Evolutionary conservation across 2,888 invertebrate genomes (phyloP), one percentile per base, ranked within the genome.

Genomic region (Caenorhabditis sp.): DNA sequence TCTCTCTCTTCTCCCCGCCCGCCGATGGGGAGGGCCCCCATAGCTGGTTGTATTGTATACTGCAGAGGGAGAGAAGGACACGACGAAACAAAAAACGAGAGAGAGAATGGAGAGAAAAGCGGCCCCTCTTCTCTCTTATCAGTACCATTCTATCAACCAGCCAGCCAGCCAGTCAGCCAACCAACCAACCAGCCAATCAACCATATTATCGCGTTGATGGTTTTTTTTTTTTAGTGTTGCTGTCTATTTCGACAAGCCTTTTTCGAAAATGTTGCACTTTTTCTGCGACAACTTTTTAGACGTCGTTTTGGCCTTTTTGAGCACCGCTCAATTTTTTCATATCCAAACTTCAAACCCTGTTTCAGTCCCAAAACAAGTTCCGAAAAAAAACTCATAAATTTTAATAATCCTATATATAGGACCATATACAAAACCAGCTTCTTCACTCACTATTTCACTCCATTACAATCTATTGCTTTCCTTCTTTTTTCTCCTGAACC

Each of bases 91-190:
- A 23, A 53, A 53, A 8, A 27, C 26, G 55, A 3, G 2, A 24
- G 27, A 26, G n/a, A 26, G 26, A 26, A 53, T 2, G 24, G 27
- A 55, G 24, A 55, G 27, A 12, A 31, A 31, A 31, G 23, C 53
- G 53, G 53, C 21, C 24, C 53, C 53, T 43, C 43, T 43, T 43
- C 43, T 43, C 43, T 43, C 43, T 43, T 43, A 43, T 43, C 43
- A 43, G 43, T 43, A 43, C 43, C 43, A 43, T 43, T 43, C 43
- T 43, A 43, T 70, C 65, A 65, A 65, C 65, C 65, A 64, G 62
- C 65, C 61, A 61, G 69, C 65, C 65, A 65, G 61, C 65, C 65
- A 64, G 62, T 62, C 61, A 61, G 69, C 59, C 69, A 26, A 58
- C 61, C 65, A 58, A 62, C 65, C 53, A 65, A 64, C 65, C 61